These are phyloP conservation scores for Zonotrichia leucophrys DNA, from an alignment of 2,113 vertebrate species.

Conservation along the genomic window DNA sequence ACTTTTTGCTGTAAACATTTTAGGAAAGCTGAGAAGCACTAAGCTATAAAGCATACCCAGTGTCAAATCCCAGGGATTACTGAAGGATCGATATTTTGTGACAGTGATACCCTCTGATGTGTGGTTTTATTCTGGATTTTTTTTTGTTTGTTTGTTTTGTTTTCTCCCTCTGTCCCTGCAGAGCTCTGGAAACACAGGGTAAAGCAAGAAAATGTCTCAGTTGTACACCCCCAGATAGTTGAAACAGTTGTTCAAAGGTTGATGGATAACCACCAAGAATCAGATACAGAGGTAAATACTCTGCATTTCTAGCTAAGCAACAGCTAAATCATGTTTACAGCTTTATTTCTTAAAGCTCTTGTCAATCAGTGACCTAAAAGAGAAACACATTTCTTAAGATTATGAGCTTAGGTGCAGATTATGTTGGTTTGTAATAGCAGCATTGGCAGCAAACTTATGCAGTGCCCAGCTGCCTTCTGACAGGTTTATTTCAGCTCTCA, in stretches of 20 bases:
- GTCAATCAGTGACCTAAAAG: conserved; percentile 15
- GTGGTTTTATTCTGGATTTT: background rate
- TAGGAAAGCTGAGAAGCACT: background rate
- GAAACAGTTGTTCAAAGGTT: conserved; percentile 76
- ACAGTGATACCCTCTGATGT: background rate
- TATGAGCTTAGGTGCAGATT: background rate
- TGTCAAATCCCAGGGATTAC: conserved; percentile 9
- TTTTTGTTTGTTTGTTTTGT: background rate
- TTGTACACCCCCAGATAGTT: conserved; percentile 66
- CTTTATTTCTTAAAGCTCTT: conserved; percentile 23
- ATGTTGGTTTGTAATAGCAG: background rate
- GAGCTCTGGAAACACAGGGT: conserved; percentile 77
- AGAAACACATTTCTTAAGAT: conserved; percentile 7
- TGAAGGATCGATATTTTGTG: background rate
- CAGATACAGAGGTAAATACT: conserved; percentile 65
- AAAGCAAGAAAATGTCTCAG: conserved; percentile 74
- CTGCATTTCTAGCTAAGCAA: background rate
- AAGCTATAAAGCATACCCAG: background rate
- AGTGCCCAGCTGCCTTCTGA: conserved; percentile 3
- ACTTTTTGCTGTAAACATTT: conserved; percentile 23
- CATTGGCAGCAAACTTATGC: background rate
- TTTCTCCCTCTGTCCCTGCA: background rate
- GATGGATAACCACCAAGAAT: conserved; percentile 71
- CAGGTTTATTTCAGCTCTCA: conserved; percentile 29
- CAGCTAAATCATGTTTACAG: background rate